These are phyloP conservation scores for Pelodytes ibericus DNA, from an alignment of 2,797 vertebrate species.

Conservation along the genomic window DNA sequence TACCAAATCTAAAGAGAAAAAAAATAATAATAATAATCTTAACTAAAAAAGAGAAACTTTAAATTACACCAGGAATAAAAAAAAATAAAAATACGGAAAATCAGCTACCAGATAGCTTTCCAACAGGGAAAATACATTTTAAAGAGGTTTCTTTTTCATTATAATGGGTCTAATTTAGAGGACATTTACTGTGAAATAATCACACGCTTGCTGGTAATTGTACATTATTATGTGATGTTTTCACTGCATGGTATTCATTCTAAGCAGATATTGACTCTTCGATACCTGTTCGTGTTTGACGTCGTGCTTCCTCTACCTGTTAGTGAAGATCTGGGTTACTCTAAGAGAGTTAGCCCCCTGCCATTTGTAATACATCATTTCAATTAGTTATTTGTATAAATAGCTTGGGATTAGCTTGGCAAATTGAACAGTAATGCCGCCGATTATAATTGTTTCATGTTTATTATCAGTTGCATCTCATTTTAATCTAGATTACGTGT, in stretches of 20 bases:
- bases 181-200: constrained; percentile 56
- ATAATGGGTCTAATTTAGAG: constrained; percentile 54
- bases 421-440: constrained; percentile 28
- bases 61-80: constrained; percentile 47
- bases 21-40: too few relatives aligned
- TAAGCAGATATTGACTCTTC: constrained; percentile 33
- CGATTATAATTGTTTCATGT: constrained; percentile 37
- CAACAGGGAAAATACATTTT: constrained; percentile 52
- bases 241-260: constrained; percentile 48
- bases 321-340: constrained; percentile 39
- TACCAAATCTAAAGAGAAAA: constrained; percentile 16
- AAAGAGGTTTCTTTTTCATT: constrained; percentile 55
- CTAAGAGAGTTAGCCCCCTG: constrained; percentile 29
- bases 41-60: constrained; percentile 53
- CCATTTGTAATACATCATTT: constrained; percentile 9
- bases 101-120: constrained; percentile 51
- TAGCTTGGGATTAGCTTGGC: constrained; percentile 45
- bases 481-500: constrained; percentile 15
- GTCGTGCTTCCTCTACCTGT: constrained; percentile 17
- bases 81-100: constrained; percentile 49
- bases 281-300: constrained; percentile 4
- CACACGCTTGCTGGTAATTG: constrained; percentile 54
- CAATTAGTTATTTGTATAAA: constrained; percentile 22
- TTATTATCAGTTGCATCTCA: constrained; percentile 39
- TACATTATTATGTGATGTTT: constrained; percentile 56